Evolutionary conservation across 1,140 invertebrate species (phyloP).

Genomic region (Solenopsis invicta): DNA sequence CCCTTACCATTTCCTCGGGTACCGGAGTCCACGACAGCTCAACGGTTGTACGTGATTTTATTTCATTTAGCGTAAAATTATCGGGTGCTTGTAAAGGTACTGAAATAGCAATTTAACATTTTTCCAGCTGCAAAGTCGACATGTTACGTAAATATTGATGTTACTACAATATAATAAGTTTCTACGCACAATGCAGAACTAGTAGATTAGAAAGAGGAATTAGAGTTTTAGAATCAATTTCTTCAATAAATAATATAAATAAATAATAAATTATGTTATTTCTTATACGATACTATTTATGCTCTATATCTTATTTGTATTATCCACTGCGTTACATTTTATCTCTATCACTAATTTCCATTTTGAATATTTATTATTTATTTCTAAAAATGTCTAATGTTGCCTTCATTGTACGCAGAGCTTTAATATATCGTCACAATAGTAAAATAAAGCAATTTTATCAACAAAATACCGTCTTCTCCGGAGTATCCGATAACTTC

Average conservation of each 20-base stretch:
- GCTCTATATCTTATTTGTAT: too few species aligned
- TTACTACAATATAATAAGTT: not conserved
- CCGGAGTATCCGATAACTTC: slow-evolving; percentile 97
- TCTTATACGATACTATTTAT: too few species aligned
- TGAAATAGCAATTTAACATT: slow-evolving; percentile 80
- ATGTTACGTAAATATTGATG: not conserved
- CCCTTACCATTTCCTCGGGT: slow-evolving; percentile 91
- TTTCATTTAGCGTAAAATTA: slow-evolving; percentile 93
- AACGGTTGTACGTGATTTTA: slow-evolving; percentile 92
- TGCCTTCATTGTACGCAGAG: too few species aligned
- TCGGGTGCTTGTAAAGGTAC: slow-evolving; percentile 93
- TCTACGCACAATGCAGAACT: too few species aligned
- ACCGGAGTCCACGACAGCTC: slow-evolving; percentile 95
- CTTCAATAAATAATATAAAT: too few species aligned
- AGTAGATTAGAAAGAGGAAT: too few species aligned
- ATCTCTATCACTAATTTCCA: too few species aligned
- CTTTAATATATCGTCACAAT: not conserved
- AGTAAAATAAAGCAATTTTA: slow-evolving; percentile 25
- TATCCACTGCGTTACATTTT: too few species aligned
- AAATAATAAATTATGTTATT: too few species aligned
- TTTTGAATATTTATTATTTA: too few species aligned
- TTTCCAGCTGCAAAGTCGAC: not conserved
- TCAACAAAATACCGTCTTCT: slow-evolving; percentile 91
- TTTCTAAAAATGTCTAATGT: too few species aligned
- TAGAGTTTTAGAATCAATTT: too few species aligned